Percentiles rank a stretch among this genome's conserved stretches.
These are phyloP conservation scores for Phaenicophaeus curvirostris DNA, from an alignment of 2,797 vertebrate genomes.

Conservation along the genomic window DNA sequence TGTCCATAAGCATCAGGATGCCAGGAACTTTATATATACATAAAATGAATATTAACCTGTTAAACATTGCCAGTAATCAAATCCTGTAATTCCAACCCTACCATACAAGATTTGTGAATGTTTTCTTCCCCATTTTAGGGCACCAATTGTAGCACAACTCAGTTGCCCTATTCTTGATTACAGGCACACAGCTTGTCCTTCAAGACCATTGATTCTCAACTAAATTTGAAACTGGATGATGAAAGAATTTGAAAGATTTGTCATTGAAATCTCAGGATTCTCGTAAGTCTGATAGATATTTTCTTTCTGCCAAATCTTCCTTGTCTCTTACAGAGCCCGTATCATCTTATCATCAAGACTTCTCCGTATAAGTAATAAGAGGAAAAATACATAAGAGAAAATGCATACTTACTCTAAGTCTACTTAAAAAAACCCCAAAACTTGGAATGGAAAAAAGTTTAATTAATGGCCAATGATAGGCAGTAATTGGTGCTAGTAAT, in stretches of 20 bases:
- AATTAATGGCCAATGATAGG: neutral
- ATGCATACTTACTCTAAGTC: neutral
- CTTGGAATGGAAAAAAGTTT: neutral
- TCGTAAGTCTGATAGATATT: neutral
- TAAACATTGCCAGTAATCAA: neutral
- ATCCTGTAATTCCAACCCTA: neutral
- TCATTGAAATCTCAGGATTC: neutral
- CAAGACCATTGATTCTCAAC: neutral
- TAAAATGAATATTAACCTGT: neutral
- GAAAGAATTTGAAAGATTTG: neutral
- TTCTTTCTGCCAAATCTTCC: neutral
- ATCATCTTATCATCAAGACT: neutral
- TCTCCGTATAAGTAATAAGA: neutral
- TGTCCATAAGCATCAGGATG: neutral
- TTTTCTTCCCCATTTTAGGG: neutral
- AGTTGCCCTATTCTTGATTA: neutral
- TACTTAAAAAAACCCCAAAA: neutral
- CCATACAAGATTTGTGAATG: neutral
- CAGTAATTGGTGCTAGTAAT: neutral
- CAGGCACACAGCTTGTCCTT: neutral
- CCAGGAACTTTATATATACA: neutral
- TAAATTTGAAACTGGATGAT: neutral
- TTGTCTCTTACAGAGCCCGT: neutral
- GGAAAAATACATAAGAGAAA: neutral
- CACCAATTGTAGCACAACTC: neutral